Conservation (phyloP, 2,888 invertebrate genomes). For the Lepidochitona cinerea region DNA sequence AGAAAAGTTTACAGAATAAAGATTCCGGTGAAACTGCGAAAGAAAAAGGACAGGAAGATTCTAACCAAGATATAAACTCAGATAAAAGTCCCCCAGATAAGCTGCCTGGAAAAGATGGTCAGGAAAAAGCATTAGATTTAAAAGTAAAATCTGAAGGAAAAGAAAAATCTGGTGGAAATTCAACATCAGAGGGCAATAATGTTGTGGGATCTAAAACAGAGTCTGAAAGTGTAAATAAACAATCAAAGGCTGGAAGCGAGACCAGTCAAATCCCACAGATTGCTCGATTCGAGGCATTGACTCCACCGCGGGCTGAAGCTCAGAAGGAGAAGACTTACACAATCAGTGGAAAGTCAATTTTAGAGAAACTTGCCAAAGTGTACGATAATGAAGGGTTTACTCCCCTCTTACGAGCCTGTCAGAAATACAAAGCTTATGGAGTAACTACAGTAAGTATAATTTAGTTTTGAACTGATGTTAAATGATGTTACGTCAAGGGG, state of each 20-base stretch:
- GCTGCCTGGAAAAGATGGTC: too few species aligned
- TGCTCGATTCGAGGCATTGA: neutral
- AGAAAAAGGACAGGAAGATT: too few species aligned
- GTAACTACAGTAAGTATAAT: slow-evolving; percentile 17
- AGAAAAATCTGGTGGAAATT: neutral
- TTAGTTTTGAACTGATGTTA: neutral
- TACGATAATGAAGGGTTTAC: slow-evolving; percentile 66
- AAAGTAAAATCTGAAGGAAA: neutral
- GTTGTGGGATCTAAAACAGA: neutral
- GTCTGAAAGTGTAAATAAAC: too few species aligned
- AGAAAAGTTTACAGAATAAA: too few species aligned
- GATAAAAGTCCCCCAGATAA: too few species aligned
- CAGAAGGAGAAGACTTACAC: slow-evolving; percentile 9
- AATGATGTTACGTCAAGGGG: too few species aligned
- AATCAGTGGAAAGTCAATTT: slow-evolving; percentile 14
- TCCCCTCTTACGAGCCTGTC: slow-evolving; percentile 65
- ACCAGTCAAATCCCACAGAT: neutral
- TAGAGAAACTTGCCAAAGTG: slow-evolving; percentile 63
- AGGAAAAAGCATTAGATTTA: neutral
- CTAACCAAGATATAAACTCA: too few species aligned
- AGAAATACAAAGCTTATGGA: slow-evolving; percentile 39
- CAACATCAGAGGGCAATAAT: neutral
- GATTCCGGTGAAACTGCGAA: too few species aligned
- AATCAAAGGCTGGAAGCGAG: too few species aligned
- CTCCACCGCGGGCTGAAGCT: slow-evolving; percentile 25